Evolutionary conservation across 2,113 vertebrate species (phyloP), one percentile per base, ranked within the genome.

Genomic region (Campylomormyrus tamandua): DNA sequence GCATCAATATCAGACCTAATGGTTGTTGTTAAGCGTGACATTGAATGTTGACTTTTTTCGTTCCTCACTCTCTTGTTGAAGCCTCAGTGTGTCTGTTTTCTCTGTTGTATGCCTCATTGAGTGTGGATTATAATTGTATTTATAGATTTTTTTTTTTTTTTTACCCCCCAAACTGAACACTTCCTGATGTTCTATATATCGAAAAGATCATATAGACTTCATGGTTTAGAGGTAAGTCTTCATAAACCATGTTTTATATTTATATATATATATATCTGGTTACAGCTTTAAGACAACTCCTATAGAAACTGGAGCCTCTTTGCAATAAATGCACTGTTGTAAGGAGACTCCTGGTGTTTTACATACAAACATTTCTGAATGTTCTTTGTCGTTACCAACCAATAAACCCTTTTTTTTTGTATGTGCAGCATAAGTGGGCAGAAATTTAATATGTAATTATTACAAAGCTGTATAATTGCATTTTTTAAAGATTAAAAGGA

Each of bases 301-400:
- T 86, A 46, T 27, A 31, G 21, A 86, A 15, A 83, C 39, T 46
- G 35, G 19, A 85, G 10, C 35, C n/a, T 85, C 48, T 52, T 31
- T 24, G 10, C 84, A 86, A 24, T 86, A 86, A 86, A 86, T 39
- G n/a, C 84, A 86, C n/a, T 50, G 11, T 52, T 87, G n/a, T 87
- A 53, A 46, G 24, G 84, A 52, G 49, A 87, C 49, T 50, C 49
- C 84, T 52, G 21, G n/a, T 49, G n/a, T n/a, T 10, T 87, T 86
- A 50, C 6, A 52, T 49, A 7, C 45, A 46, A n/a, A 74, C 66
- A 35, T 74, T 77, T 39, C 15, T 77, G 13, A 77, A 19, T 42
- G 74, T 77, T 77, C 11, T 39, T 15, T 77, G 31, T 6, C 2
- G 1, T 39, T 24, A 39, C 31, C 70, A 74, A 15, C 4, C 4